These are phyloP conservation scores for Ctenoplectra terminalis DNA, from an alignment of 1,140 invertebrate genomes.

Conservation along the genomic window DNA sequence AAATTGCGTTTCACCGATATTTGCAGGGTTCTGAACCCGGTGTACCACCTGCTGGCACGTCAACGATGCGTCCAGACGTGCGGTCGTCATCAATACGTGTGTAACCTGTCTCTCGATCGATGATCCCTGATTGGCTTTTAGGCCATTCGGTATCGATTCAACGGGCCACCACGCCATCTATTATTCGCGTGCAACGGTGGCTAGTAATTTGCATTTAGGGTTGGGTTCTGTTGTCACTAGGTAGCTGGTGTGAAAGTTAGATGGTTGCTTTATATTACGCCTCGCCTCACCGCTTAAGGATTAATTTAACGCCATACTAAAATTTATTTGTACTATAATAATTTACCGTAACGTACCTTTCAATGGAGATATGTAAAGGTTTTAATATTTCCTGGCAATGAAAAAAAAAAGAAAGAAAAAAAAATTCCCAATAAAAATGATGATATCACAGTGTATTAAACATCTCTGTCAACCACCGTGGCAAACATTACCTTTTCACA, in stretches of 20 bases:
- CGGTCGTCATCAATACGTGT: background rate
- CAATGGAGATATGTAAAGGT: no score
- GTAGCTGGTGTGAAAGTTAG: background rate
- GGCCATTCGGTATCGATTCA: background rate
- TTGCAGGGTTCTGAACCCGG: conserved; percentile 26
- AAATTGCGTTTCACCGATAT: conserved; percentile 58
- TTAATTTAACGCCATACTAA: no score
- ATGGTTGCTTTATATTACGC: background rate
- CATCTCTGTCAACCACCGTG: no score
- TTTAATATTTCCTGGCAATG: no score
- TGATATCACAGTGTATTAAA: no score
- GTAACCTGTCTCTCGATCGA: conserved; percentile 20
- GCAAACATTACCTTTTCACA: background rate
- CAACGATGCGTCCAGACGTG: conserved; percentile 13
- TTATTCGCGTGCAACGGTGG: conserved; percentile 18
- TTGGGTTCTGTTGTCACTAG: background rate
- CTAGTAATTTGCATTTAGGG: conserved; percentile 36
- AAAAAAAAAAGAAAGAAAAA: no score
- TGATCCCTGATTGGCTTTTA: conserved; percentile 22
- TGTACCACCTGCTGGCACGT: background rate
- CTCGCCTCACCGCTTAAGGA: no score
- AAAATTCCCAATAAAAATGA: no score
- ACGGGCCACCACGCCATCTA: background rate
- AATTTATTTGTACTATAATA: no score
- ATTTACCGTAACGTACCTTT: no score